Percentiles rank a stretch among this genome's conserved stretches.
Conservation (phyloP, 2,113 vertebrate genomes). For the Hassar affinis region DNA sequence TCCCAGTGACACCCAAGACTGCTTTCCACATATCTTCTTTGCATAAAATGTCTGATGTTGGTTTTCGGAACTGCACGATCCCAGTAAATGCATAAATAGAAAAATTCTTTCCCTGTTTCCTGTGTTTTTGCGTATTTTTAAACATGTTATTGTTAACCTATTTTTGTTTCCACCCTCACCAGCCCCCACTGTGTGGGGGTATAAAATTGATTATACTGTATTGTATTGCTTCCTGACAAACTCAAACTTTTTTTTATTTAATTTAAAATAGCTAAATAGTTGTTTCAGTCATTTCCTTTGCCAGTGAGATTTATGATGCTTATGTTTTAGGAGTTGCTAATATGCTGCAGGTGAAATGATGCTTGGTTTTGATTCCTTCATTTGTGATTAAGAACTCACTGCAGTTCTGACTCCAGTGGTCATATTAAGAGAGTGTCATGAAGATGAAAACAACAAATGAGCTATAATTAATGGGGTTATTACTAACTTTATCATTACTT, state of each 20-base stretch:
- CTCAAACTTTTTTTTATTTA: not conserved
- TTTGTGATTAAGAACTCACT: not conserved
- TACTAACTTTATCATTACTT: not conserved
- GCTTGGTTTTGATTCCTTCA: not conserved
- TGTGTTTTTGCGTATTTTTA: constrained; percentile 1
- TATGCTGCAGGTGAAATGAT: not conserved
- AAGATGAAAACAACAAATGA: not conserved
- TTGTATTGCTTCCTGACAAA: not conserved
- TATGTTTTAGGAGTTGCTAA: constrained; percentile 6
- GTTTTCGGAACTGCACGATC: not conserved
- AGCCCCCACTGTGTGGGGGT: not conserved
- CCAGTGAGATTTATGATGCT: constrained; percentile 5
- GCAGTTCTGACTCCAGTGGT: not conserved
- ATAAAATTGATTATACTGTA: not conserved
- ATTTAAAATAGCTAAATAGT: too few species aligned
- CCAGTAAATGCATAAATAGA: not conserved
- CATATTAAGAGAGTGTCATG: not conserved
- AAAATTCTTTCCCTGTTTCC: not conserved
- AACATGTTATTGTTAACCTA: not conserved
- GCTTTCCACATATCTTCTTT: not conserved
- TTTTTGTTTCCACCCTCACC: not conserved
- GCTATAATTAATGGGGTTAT: not conserved
- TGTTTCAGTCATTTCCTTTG: not conserved
- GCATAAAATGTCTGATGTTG: not conserved
- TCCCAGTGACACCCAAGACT: too few species aligned